Percentiles rank a stretch among this genome's conserved stretches.
Evolutionary conservation across 2,888 invertebrate species (phyloP).

Genomic region (Lasius fuliginosus): DNA sequence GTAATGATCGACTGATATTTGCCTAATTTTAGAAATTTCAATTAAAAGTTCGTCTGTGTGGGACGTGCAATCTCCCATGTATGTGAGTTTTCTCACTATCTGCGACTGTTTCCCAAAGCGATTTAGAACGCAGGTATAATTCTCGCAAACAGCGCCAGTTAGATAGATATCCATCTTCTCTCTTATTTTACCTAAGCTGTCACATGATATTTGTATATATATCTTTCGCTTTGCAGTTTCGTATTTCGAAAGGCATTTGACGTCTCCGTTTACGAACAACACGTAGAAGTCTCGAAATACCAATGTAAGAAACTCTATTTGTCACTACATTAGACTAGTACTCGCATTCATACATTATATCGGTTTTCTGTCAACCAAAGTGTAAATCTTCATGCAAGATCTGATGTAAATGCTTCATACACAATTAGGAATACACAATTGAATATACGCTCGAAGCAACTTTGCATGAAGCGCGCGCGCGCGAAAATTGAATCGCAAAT

Average conservation of each 20-base stretch:
- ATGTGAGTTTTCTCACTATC: constrained; percentile 60
- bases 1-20: not conserved
- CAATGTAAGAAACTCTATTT: constrained; percentile 24
- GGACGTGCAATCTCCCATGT: not conserved
- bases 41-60: constrained; percentile 12
- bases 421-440: constrained; percentile 35
- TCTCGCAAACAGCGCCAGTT: constrained; percentile 14
- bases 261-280: constrained; percentile 57
- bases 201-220: constrained; percentile 33
- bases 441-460: constrained; percentile 1
- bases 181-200: constrained; percentile 44
- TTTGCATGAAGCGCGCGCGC: not conserved
- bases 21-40: constrained; percentile 23
- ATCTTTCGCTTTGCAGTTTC: constrained; percentile 14
- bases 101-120: constrained; percentile 57
- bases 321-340: constrained; percentile 27
- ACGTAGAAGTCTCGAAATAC: constrained; percentile 35
- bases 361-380: constrained; percentile 36
- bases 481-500: constrained; percentile 32
- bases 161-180: not conserved
- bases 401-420: not conserved
- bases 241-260: constrained; percentile 54
- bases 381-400: constrained; percentile 20
- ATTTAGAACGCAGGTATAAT: constrained; percentile 57
- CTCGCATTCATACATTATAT: constrained; percentile 28